These are phyloP conservation scores for Bufo gargarizans DNA, from an alignment of 2,113 vertebrate genomes.

Conservation along the genomic window DNA sequence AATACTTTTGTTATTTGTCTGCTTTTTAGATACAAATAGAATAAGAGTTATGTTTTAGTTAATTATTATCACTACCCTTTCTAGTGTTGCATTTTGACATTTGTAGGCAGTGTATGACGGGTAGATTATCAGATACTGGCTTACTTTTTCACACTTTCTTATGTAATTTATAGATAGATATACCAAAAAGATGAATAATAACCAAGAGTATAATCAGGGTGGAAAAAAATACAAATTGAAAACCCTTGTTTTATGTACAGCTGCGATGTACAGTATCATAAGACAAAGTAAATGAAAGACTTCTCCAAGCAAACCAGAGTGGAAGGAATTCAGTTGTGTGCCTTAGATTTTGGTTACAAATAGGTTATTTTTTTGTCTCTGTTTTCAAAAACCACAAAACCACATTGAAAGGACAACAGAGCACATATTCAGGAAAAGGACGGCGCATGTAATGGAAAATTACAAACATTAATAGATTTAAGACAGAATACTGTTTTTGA, in stretches of 20 bases:
- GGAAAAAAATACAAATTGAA: not conserved
- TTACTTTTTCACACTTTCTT: too few relatives aligned
- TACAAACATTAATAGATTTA: not conserved
- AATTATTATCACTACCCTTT: too few relatives aligned
- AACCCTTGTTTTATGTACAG: too few relatives aligned
- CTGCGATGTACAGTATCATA: slow-evolving; percentile 7
- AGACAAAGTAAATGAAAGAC: slow-evolving; percentile 41
- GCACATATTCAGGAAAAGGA: slow-evolving; percentile 20
- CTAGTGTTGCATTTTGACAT: too few relatives aligned
- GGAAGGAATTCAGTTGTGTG: slow-evolving; percentile 40
- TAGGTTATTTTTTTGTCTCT: slow-evolving; percentile 36
- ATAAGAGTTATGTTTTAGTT: too few relatives aligned
- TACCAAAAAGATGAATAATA: not conserved
- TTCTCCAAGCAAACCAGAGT: slow-evolving; percentile 21
- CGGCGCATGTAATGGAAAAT: not conserved
- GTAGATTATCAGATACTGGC: too few relatives aligned
- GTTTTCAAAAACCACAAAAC: slow-evolving; percentile 44
- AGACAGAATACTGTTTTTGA: not conserved
- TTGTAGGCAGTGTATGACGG: too few relatives aligned
- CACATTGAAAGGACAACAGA: slow-evolving; percentile 17
- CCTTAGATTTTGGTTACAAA: slow-evolving; percentile 20
- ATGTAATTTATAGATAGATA: not conserved
- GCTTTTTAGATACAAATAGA: too few relatives aligned
- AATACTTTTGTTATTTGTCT: too few relatives aligned
- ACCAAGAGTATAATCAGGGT: not conserved